Evolutionary conservation across 2,888 invertebrate genomes (phyloP).

Genomic region (Caenorhabditis doughertyi): DNA sequence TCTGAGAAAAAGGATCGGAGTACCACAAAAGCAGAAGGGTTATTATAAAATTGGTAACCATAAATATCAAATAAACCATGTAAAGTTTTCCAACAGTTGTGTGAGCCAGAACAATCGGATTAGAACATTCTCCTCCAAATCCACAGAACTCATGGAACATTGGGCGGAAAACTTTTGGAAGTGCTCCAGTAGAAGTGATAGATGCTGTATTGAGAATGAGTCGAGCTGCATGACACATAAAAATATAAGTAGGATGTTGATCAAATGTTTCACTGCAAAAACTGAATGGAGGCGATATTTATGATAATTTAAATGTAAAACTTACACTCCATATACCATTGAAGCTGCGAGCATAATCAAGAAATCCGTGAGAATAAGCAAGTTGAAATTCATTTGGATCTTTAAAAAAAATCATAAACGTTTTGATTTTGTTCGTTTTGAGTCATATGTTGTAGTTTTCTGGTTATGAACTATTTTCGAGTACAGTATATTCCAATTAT

Average conservation of each 20-base stretch:
- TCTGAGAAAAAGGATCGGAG: background rate
- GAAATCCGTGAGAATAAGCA: conserved; percentile 19
- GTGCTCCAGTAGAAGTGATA: background rate
- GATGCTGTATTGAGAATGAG: conserved; percentile 21
- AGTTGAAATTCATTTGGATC: conserved; percentile 32
- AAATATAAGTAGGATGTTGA: background rate
- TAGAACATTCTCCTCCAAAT: conserved; percentile 9
- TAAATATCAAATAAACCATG: background rate
- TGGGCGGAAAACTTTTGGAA: conserved; percentile 7
- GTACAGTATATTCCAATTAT: too few species aligned
- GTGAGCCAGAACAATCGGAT: conserved; percentile 3
- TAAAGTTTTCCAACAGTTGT: conserved; percentile 15
- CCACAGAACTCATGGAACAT: conserved; percentile 16
- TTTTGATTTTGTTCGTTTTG: too few species aligned
- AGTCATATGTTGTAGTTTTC: too few species aligned
- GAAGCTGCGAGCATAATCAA: conserved; percentile 25
- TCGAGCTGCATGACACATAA: conserved; percentile 21
- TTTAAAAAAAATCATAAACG: conserved; percentile 16
- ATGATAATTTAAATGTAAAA: background rate
- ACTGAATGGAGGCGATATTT: background rate
- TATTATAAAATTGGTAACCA: conserved; percentile 15
- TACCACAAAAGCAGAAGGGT: background rate
- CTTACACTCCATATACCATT: conserved; percentile 11
- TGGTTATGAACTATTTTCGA: too few species aligned
- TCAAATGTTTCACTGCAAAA: conserved; percentile 30